phyloP scores from a whole-genome alignment of 92 coral and sea anemone genomes.

The Zoanthus gigantus region DNA sequence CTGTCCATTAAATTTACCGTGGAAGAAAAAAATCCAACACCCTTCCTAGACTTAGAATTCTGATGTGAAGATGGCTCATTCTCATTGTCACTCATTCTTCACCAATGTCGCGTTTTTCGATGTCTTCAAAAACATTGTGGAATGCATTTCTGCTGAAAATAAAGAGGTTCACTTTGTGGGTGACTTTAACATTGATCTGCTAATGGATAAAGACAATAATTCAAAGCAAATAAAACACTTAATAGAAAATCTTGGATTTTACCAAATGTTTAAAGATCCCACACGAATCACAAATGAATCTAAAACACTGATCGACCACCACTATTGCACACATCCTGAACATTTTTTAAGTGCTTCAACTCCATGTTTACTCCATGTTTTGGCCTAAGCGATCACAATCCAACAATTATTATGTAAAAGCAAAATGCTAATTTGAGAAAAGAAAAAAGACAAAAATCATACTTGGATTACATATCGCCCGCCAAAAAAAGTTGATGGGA shows the following conservation, averaged over 20 bases:
- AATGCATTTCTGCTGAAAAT: conserved; percentile 12
- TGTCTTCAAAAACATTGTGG: no score
- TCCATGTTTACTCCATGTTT: background rate
- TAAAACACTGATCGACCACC: conserved; percentile 42
- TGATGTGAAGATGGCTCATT: no score
- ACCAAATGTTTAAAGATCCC: conserved; percentile 32
- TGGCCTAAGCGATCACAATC: conserved; percentile 40
- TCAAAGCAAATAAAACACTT: conserved; percentile 38
- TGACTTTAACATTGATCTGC: conserved; percentile 43
- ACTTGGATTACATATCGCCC: conserved; percentile 1
- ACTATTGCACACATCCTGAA: conserved; percentile 46
- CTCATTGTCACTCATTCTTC: no score
- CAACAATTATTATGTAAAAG: conserved; percentile 16
- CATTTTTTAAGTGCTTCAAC: conserved; percentile 37
- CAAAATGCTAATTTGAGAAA: conserved; percentile 21
- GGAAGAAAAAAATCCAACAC: no score
- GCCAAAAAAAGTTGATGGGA: conserved; percentile 12
- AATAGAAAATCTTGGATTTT: conserved; percentile 7
- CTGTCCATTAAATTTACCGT: no score
- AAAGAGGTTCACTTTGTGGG: conserved; percentile 47
- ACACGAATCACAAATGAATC: conserved; percentile 42
- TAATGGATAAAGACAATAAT: conserved; percentile 16
- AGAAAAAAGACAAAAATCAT: conserved; percentile 15
- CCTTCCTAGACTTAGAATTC: no score
- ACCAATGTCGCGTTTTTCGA: no score